Evolutionary conservation across 35 echinoderm and acorn worm genomes (phyloP).

Genomic region (Lytechinus pictus): DNA sequence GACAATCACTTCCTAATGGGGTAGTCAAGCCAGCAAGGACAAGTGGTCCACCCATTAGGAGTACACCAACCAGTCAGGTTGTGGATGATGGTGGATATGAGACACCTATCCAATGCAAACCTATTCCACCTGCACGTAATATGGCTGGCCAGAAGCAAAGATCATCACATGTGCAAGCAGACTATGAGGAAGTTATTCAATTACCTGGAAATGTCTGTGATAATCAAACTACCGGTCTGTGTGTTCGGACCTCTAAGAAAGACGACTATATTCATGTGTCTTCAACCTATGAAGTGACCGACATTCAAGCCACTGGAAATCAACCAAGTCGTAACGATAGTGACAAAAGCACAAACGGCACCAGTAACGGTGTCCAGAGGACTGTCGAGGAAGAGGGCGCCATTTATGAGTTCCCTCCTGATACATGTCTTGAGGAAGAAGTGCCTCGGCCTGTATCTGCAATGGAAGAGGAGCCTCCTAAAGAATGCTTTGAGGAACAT

Average conservation of each 20-base stretch:
- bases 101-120: conserved; percentile 72
- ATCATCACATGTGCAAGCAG: conserved; percentile 55
- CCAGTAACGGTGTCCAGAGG: background rate
- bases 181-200: conserved; percentile 83
- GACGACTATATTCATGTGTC: conserved; percentile 88
- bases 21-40: background rate
- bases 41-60: background rate
- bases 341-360: conserved; percentile 56
- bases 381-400: conserved; percentile 56
- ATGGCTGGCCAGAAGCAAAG: background rate
- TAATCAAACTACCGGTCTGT: background rate
- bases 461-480: conserved; percentile 20
- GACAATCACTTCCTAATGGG: conserved; percentile 2
- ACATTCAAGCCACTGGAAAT: conserved; percentile 38
- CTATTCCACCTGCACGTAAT: conserved; percentile 21
- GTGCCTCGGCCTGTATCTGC: conserved; percentile 7
- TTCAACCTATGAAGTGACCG: conserved; percentile 77
- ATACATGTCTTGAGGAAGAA: conserved; percentile 47
- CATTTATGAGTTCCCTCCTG: conserved; percentile 91
- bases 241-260: conserved; percentile 22
- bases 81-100: conserved; percentile 87
- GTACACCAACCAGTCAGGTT: conserved; percentile 20
- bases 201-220: conserved; percentile 53
- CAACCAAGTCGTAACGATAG: conserved; percentile 34
- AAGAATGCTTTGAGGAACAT: conserved; percentile 60